phyloP scores from a whole-genome alignment of 1,140 invertebrate species.

The Chionoecetes opilio region DNA sequence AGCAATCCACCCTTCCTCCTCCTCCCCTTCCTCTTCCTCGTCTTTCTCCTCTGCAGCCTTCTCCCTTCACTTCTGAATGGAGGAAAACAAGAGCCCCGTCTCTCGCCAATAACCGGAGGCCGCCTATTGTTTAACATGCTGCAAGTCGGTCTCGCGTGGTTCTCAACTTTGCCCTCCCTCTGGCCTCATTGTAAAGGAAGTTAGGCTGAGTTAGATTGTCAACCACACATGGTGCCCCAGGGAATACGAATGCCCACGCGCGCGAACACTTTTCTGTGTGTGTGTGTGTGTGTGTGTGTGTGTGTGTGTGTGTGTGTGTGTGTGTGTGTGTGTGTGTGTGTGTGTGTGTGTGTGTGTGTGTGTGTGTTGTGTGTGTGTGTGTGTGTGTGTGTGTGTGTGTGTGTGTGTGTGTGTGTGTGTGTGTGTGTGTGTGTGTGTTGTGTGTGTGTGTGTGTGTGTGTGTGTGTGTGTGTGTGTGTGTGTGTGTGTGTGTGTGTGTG shows the following conservation, averaged over 20 bases:
- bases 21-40: background rate
- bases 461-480: constrained; percentile 65
- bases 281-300: constrained; percentile 59
- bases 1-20: background rate
- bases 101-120: background rate
- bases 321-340: constrained; percentile 55
- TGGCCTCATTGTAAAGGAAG: constrained; percentile 59
- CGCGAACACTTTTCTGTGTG: background rate
- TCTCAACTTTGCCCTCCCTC: constrained; percentile 44
- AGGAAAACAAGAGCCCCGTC: too few species aligned
- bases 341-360: too few species aligned
- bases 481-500: constrained; percentile 55
- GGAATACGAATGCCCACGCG: background rate
- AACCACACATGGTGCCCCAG: constrained; percentile 40
- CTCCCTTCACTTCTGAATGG: background rate
- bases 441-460: constrained; percentile 59
- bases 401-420: constrained; percentile 64
- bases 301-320: constrained; percentile 65
- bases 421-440: constrained; percentile 45
- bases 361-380: constrained; percentile 62
- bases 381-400: constrained; percentile 63
- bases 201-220: constrained; percentile 61
- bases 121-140: constrained; percentile 42
- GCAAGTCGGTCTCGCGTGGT: constrained; percentile 20
- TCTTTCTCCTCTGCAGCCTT: background rate